Evolutionary conservation across 1,140 invertebrate genomes (phyloP), one percentile per base, ranked within the genome.

Genomic region (Papilio polyxenes): DNA sequence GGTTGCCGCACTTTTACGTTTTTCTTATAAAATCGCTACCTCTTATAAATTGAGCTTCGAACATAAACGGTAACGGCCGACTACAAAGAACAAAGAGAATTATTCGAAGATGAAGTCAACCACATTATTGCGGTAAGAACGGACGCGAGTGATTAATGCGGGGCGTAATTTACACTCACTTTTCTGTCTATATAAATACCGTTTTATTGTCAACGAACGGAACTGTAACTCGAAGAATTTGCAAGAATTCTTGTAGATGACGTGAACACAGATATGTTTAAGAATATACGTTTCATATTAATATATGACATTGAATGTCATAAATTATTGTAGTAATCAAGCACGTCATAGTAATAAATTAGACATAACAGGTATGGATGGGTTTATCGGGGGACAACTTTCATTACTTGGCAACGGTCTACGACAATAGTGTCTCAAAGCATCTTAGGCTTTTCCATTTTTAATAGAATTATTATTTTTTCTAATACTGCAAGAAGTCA

Each of bases 21-120:
- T 82, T 0, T 59, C 23, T 82, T 17, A n/a, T 6, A 75, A 56
- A 83, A 76, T n/a, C 82, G 81, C 59, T 59, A 62, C 56, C 56
- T 59, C 78, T 81, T 82, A 56, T 85, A 11, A 84, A 84, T 89
- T 90, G 62, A 37, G 82, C 87, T 88, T 85, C 74, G 83, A 83
- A 80, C 88, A 87, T 87, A 89, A 92, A 90, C 87, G 75, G 86
- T 87, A 89, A 89, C 91, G 85, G 86, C 86, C 85, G 87, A 88
- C 87, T 86, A 86, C 87, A 89, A 89, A 87, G 89, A 92, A 93
- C 92, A 92, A 92, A 92, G 91, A 88, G 89, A 93, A 93, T 93
- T 92, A 93, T 93, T 92, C 87, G 89, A 92, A 92, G 91, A 93
- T 93, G 92, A 92, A 93, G 92, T 93, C 92, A 92, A 92, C 91